Evolutionary conservation across 2,888 invertebrate species (phyloP), one percentile per base, ranked within the genome.

Genomic region (Disparrhopalites patrizii): DNA sequence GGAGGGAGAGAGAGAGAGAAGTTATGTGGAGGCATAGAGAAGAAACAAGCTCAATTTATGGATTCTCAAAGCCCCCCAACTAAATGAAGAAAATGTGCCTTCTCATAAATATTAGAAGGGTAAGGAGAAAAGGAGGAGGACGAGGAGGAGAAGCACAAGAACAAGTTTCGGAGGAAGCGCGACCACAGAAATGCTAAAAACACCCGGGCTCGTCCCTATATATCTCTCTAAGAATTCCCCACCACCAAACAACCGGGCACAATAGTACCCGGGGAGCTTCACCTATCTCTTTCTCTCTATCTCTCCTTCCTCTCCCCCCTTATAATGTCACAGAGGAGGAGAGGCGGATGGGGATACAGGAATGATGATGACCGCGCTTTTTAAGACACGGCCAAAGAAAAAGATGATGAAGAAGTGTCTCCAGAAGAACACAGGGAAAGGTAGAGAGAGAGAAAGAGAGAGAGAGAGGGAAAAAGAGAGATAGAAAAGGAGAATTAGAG

Each of bases 71-170:
- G 50, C 33, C 60, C n/a, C n/a, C 30, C 47, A 25, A 50, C 30
- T 61, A 61, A 61, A 61, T 61, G 60, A 61, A 61, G 60, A 61
- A 61, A 61, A 61, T 61, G 50, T 33, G 23, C 31, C 20, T 61
- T 61, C n/a, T n/a, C 60, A 61, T 61, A 61, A 61, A 61, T 61
- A 56, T 23, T 36, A 33, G 38, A 33, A 56, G 56, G 56, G 56
- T 36, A 36, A 25, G 27, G 33, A 18, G 30, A 31, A n/a, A 15
- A 15, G 15, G 52, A 52, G 5, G 43, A 13, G 43, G 36, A 36
- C 13, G 43, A 20, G 43, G 43, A 43, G 4, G 43, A n/a, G n/a
- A n/a, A n/a, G n/a, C n/a, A n/a, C n/a, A n/a, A n/a, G n/a, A n/a
- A n/a, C n/a, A n/a, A n/a, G n/a, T n/a, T n/a, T n/a, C n/a, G n/a